Evolutionary conservation across 2,888 invertebrate genomes (phyloP), one percentile per base, ranked within the genome.

Genomic region (Drosophila gaucha): DNA sequence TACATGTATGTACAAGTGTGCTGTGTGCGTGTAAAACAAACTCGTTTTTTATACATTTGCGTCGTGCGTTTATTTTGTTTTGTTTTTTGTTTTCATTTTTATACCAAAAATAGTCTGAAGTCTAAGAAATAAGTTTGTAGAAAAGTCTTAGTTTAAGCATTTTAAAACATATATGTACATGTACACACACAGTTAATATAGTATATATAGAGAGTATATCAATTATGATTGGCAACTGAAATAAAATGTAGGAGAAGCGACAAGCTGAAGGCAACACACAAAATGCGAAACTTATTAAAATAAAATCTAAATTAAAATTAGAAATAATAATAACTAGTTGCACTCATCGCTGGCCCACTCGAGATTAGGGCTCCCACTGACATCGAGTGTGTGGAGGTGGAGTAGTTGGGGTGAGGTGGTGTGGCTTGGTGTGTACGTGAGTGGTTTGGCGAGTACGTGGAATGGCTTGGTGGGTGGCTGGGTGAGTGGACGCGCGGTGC

Each of bases 41-140:
- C 78, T 70, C 47, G 75, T 70, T 70, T 78, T 80, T 55, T 39
- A 73, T 78, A 80, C n/a, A n/a, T n/a, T n/a, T 85, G 82, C 68
- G 79, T 79, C 51, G 76, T 72, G 67, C 75, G 79, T 72, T 73
- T 78, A 74, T 63, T 78, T 71, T 56, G 65, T 58, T 30, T 60
- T 63, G 36, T 36, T 71, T 67, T 44, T 12, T n/a, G 33, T 47
- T 56, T 46, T 70, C 16, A 33, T 46, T 58, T 60, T 59, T 43
- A 44, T 70, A 49, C 56, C 58, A 60, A 59, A 68, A 52, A 36
- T 39, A 67, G 69, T 68, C 62, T 67, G 49, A 55, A 43, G 41
- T 75, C 46, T 57, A 41, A 38, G 67, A 67, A 80, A 64, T 46
- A 57, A 41, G 51, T 57, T 41, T 41, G 56, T 62, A 63, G 54